Base-by-base conservation (phyloP, 2,113 vertebrate genomes). In the Solea solea region DNA sequence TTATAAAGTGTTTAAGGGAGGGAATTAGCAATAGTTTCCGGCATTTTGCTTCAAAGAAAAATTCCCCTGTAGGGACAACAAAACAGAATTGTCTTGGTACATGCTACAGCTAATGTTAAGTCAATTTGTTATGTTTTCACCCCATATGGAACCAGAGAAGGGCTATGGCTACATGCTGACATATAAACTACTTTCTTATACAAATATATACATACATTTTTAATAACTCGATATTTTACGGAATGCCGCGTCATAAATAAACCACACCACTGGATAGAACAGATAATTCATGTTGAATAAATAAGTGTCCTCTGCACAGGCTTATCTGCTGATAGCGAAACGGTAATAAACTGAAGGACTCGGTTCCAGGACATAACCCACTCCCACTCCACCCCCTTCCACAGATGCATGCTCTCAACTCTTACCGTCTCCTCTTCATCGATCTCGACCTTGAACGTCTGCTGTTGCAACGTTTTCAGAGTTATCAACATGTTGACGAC, bases 401-500 rank as follows among this genome's bases (percentile, higher is more conserved):
- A 75, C 21, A 57, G 64, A 76, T 65, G 71, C 78, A 72, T 65
- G 69, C 12, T 7, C 55, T 45, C 42, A 69, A 65, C 53, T 78
- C 86, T 85, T 57, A 84, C 88, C 95, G 95, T 96, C 88, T 96
- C 95, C 65, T 96, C 94, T 0, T 92, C 93, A 71, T 96, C 95
- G 74, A 97, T 96, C 80, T 97, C 96, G 86, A 98, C 94, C 80
- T 95, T 95, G 86, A 98, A 98, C 66, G 96, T 97, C 89, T 96
- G 96, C 87, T 98, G 97, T 77, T 98, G 97, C 65, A 98, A 93
- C 54, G 96, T 98, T 87, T 97, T 98, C 90, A 98, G 83, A 5
- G 96, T 98, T 90, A 97, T 94, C 94, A 94, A 94, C 96, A 97
- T 97, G 89, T 94, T 92, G 89, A 13, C 79, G 42, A 44, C 15